phyloP scores from a whole-genome alignment of 2,888 invertebrate species.

The Drosophila algonquin region DNA sequence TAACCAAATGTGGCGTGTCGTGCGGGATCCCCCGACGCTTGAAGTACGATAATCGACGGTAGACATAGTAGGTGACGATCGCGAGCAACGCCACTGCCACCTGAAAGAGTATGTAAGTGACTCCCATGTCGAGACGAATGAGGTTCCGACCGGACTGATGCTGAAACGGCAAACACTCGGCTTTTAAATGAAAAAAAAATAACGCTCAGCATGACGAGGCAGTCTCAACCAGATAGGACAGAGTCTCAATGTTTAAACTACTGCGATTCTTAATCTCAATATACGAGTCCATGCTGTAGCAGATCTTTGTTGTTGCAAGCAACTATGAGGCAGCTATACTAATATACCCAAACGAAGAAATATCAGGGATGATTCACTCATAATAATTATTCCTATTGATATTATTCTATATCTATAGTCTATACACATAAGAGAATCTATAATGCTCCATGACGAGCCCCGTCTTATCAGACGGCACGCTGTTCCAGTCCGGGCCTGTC shows the following conservation, averaged over 20 bases:
- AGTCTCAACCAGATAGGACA: neutral
- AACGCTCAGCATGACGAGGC: constrained; percentile 28
- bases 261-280: constrained; percentile 13
- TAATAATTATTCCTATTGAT: neutral
- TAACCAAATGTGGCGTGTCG: constrained; percentile 42
- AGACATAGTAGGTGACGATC: constrained; percentile 19
- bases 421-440: neutral
- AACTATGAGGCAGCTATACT: too few relatives aligned
- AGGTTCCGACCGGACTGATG: constrained; percentile 2
- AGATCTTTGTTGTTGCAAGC: neutral
- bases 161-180: neutral
- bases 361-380: too few relatives aligned
- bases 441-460: neutral
- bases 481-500: neutral
- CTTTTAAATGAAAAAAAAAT: constrained; percentile 14
- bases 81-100: constrained; percentile 36
- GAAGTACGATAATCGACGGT: constrained; percentile 41
- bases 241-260: neutral
- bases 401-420: neutral
- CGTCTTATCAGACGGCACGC: neutral
- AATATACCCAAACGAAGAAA: too few relatives aligned
- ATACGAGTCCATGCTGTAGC: neutral
- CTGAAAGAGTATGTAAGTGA: constrained; percentile 41
- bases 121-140: constrained; percentile 22
- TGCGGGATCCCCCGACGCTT: constrained; percentile 43